Evolutionary conservation across 2,797 vertebrate genomes (phyloP).

Genomic region (Melanotaenia pygmaea): DNA sequence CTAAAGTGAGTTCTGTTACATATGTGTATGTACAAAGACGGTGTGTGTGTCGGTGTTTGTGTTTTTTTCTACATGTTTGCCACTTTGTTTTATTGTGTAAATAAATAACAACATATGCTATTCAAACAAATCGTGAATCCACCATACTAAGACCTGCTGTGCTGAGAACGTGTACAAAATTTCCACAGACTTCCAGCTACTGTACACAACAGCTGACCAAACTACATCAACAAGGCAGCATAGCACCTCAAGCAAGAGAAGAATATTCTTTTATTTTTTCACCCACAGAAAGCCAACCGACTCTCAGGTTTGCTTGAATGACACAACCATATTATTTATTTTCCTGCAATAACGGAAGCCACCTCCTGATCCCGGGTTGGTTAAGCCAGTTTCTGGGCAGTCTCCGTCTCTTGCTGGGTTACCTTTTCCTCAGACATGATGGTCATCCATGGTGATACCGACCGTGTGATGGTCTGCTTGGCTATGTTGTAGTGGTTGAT

Average conservation of each 20-base stretch:
- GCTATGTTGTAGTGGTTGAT: slow-evolving; percentile 97
- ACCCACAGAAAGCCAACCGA: slow-evolving; percentile 46
- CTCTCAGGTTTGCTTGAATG: slow-evolving; percentile 76
- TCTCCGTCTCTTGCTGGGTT: slow-evolving; percentile 94
- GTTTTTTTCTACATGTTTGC: slow-evolving; percentile 51
- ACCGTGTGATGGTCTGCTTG: slow-evolving; percentile 93
- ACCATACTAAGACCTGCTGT: slow-evolving; percentile 32
- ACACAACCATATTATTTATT: slow-evolving; percentile 71
- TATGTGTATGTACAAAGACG: slow-evolving; percentile 72
- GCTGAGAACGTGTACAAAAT: slow-evolving; percentile 37
- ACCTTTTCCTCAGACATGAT: slow-evolving; percentile 95
- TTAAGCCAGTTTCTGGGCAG: slow-evolving; percentile 92
- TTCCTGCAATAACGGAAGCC: slow-evolving; percentile 42
- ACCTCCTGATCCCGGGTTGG: slow-evolving; percentile 27
- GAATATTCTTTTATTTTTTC: slow-evolving; percentile 42
- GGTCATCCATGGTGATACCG: slow-evolving; percentile 95
- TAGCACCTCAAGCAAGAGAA: slow-evolving; percentile 54
- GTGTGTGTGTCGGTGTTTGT: slow-evolving; percentile 58
- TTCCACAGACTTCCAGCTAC: slow-evolving; percentile 51
- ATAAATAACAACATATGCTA: slow-evolving; percentile 73
- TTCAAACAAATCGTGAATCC: slow-evolving; percentile 75
- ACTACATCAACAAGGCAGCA: slow-evolving; percentile 56
- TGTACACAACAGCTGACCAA: slow-evolving; percentile 53
- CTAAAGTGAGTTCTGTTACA: slow-evolving; percentile 66
- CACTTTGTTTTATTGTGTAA: slow-evolving; percentile 59